Percentiles rank a stretch among this genome's conserved stretches.
phyloP scores from a whole-genome alignment of 2,888 invertebrate genomes.

The Noctua comes region DNA sequence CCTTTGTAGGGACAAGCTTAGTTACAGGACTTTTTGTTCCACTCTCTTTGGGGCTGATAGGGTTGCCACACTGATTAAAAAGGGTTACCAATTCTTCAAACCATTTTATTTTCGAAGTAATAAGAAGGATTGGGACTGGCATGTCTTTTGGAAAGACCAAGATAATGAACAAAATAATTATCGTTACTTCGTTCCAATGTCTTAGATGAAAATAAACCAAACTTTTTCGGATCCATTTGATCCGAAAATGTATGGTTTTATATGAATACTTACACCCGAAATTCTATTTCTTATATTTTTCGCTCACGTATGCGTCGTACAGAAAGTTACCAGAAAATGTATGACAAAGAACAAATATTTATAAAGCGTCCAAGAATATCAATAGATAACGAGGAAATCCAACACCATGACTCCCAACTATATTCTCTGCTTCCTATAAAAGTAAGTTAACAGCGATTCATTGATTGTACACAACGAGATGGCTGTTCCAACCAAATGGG shows the following conservation, averaged over 20 bases:
- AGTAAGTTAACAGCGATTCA: slow-evolving; percentile 10
- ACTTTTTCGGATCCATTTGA: too few relatives aligned
- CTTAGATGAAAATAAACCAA: too few relatives aligned
- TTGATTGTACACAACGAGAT: slow-evolving; percentile 17
- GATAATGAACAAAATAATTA: too few relatives aligned
- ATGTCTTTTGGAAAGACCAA: neutral
- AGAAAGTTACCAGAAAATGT: too few relatives aligned
- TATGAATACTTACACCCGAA: neutral
- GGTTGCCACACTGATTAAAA: slow-evolving; percentile 5
- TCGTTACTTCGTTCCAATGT: neutral
- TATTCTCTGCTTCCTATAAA: neutral
- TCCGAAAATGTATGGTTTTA: neutral
- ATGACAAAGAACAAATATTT: neutral
- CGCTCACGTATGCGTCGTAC: too few relatives aligned
- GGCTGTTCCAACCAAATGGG: slow-evolving; percentile 15
- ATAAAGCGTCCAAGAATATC: neutral
- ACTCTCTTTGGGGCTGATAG: slow-evolving; percentile 1
- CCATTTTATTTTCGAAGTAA: neutral
- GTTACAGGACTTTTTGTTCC: slow-evolving; percentile 22
- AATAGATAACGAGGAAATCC: neutral
- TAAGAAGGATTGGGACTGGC: neutral
- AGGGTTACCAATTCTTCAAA: neutral
- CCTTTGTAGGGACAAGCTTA: slow-evolving; percentile 24
- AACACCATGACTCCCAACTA: neutral
- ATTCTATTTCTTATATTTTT: neutral